phyloP scores from a whole-genome alignment of 2,797 vertebrate species.

The Alcedo quadribrachys region DNA sequence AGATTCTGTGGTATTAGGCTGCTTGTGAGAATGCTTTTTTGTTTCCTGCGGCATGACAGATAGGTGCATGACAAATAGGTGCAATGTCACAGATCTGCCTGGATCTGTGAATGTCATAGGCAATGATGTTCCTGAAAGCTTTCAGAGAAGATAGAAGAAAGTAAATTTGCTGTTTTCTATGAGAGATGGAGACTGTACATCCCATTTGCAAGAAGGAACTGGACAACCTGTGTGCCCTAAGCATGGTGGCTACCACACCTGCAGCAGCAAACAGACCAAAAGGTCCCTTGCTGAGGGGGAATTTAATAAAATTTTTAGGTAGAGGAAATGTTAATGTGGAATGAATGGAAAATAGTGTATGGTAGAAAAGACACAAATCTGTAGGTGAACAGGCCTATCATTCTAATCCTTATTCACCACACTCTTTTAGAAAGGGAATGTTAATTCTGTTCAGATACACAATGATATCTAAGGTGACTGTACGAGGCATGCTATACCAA shows the following conservation, averaged over 20 bases:
- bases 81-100: no score
- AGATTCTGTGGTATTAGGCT: background rate
- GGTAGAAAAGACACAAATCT: background rate
- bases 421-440: accelerated
- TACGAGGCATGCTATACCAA: background rate
- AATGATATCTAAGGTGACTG: background rate
- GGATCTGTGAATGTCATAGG: background rate
- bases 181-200: accelerated
- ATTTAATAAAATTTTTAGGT: background rate
- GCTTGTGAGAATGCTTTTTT: accelerated
- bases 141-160: background rate
- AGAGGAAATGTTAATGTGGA: background rate
- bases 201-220: background rate
- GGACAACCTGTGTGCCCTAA: background rate
- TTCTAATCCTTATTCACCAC: background rate
- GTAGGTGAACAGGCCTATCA: background rate
- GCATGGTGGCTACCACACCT: background rate
- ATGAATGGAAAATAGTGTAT: background rate
- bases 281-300: background rate
- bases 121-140: background rate
- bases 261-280: background rate
- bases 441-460: background rate
- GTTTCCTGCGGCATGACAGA: background rate
- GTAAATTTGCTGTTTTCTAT: background rate
- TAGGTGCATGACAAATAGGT: background rate